Evolutionary conservation across 2,797 vertebrate species (phyloP).

Genomic region (Holocentrus rufus): DNA sequence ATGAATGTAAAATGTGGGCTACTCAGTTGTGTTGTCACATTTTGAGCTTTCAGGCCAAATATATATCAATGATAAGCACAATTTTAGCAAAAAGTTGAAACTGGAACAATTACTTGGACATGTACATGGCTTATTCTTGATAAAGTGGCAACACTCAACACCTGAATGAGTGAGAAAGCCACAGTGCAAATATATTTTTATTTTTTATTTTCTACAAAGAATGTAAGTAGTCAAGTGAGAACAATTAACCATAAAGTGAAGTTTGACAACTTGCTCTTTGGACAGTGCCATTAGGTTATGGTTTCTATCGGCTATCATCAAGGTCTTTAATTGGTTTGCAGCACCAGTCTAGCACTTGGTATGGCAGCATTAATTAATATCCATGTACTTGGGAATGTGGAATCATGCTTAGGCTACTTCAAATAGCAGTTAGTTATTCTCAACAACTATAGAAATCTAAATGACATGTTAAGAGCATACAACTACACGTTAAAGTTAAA

Average conservation of each 20-base stretch:
- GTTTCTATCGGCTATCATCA: constrained; percentile 9
- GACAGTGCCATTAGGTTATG: neutral
- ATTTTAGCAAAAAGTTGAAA: constrained; percentile 12
- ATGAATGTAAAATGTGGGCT: neutral
- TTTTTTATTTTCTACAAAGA: neutral
- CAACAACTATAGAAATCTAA: neutral
- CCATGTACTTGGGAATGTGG: neutral
- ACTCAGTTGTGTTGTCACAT: neutral
- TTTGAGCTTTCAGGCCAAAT: constrained; percentile 7
- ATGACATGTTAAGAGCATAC: neutral
- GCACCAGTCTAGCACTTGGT: neutral
- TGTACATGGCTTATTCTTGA: constrained; percentile 9
- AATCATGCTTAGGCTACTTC: neutral
- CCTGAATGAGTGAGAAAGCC: constrained; percentile 4
- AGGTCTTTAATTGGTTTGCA: neutral
- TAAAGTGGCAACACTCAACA: constrained; percentile 20
- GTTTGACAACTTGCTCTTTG: neutral
- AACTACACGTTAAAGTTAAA: neutral
- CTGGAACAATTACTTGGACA: neutral
- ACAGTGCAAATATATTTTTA: neutral
- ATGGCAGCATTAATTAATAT: neutral
- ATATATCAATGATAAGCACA: neutral
- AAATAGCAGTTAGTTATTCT: neutral
- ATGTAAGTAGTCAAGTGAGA: neutral
- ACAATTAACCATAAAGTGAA: neutral